phyloP scores from a whole-genome alignment of 2,797 vertebrate species.

The Oreochromis mossambicus region DNA sequence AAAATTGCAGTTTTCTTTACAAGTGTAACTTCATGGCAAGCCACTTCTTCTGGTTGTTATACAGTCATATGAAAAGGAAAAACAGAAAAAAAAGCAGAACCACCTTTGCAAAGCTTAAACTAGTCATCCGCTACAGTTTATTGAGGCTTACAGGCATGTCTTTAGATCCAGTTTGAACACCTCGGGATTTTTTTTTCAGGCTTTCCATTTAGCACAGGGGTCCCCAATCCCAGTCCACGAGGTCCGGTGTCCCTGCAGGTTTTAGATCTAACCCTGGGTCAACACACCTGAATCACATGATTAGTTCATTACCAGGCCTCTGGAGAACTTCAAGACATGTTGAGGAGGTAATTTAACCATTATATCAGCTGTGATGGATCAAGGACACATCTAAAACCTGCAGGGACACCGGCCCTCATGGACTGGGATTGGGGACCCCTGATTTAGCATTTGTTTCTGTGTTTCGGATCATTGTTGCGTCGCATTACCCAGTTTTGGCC shows the following conservation, averaged over 20 bases:
- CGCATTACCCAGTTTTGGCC: neutral
- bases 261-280: no score
- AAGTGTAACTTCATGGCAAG: neutral
- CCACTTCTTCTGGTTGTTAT: neutral
- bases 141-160: neutral
- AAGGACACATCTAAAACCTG: no score
- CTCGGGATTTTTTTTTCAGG: neutral
- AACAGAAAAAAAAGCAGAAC: neutral
- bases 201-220: neutral
- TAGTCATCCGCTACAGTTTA: neutral
- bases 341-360: no score
- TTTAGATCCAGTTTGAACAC: neutral
- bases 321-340: no score
- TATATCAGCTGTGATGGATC: no score
- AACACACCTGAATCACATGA: no score
- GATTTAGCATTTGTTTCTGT: neutral
- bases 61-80: neutral
- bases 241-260: no score
- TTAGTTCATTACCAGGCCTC: no score
- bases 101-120: neutral
- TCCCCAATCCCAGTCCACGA: no score
- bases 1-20: neutral
- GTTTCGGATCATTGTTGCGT: neutral
- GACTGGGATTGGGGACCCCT: no score
- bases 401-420: no score